Conservation (phyloP, 2,113 vertebrate species). For the Nerophis ophidion region DNA sequence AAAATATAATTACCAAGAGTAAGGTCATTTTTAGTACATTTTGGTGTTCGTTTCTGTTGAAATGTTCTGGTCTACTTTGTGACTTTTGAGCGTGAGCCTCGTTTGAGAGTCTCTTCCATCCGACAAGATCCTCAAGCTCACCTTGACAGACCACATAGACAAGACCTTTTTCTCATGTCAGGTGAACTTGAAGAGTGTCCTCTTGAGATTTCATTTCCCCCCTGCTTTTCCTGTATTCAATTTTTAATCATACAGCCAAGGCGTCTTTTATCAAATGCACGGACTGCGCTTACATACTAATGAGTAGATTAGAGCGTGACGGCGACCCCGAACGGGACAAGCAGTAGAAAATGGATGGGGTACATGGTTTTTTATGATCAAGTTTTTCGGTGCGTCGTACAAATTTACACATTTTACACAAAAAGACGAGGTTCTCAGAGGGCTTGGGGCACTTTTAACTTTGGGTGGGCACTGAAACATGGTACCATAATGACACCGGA, state of each 20-base stretch:
- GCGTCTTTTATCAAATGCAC: conserved; percentile 1
- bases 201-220: conserved; percentile 21
- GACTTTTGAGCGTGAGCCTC: neutral
- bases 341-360: too few species aligned
- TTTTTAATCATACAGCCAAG: conserved; percentile 12
- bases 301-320: neutral
- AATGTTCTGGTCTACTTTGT: neutral
- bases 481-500: too few species aligned
- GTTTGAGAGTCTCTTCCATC: neutral
- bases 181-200: conserved; percentile 27
- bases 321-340: too few species aligned
- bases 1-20: too few species aligned
- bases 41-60: neutral
- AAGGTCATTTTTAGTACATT: too few species aligned
- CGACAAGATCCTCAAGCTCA: conserved; percentile 22
- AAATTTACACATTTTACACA: too few species aligned
- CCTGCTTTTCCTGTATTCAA: conserved; percentile 2
- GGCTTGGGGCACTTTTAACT: too few species aligned
- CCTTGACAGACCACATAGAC: conserved; percentile 21
- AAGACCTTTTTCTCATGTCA: conserved; percentile 22
- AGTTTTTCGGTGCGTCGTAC: too few species aligned
- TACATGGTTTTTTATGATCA: too few species aligned
- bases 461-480: too few species aligned
- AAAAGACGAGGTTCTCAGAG: too few species aligned
- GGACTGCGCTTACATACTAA: neutral